Evolutionary conservation across 2,888 invertebrate species (phyloP).

Genomic region (Cylindroiulus punctatus): DNA sequence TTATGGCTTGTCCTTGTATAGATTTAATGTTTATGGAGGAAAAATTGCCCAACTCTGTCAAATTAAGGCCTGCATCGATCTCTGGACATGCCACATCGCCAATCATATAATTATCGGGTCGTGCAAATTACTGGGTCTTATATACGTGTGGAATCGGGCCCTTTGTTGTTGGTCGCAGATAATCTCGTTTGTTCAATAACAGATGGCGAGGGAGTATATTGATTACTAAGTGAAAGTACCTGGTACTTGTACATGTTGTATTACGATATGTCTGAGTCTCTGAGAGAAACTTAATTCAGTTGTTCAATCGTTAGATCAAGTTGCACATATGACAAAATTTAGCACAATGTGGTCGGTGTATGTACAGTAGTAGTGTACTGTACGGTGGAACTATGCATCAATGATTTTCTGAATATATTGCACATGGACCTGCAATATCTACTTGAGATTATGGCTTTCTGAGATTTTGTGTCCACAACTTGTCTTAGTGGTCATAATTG

Average conservation of each 20-base stretch:
- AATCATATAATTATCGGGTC: not conserved
- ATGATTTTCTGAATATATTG: no score
- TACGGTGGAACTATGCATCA: no score
- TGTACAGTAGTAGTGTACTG: no score
- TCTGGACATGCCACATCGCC: constrained; percentile 1
- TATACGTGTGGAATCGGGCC: not conserved
- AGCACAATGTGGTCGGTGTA: no score
- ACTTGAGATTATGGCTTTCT: no score
- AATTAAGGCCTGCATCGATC: not conserved
- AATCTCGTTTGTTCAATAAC: not conserved
- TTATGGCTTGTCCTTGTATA: not conserved
- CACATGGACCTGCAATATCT: no score
- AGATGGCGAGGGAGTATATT: constrained; percentile 1
- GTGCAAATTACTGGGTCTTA: not conserved
- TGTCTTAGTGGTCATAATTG: no score
- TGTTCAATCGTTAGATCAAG: not conserved
- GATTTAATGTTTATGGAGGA: not conserved
- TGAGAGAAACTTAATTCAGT: no score
- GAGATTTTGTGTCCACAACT: no score
- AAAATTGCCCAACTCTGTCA: not conserved
- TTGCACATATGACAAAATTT: no score
- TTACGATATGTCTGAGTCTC: not conserved
- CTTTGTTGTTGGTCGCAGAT: not conserved
- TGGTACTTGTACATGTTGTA: not conserved
- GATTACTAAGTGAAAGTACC: not conserved